Conservation (phyloP, 1,140 invertebrate species). For the Trichoplusia ni region DNA sequence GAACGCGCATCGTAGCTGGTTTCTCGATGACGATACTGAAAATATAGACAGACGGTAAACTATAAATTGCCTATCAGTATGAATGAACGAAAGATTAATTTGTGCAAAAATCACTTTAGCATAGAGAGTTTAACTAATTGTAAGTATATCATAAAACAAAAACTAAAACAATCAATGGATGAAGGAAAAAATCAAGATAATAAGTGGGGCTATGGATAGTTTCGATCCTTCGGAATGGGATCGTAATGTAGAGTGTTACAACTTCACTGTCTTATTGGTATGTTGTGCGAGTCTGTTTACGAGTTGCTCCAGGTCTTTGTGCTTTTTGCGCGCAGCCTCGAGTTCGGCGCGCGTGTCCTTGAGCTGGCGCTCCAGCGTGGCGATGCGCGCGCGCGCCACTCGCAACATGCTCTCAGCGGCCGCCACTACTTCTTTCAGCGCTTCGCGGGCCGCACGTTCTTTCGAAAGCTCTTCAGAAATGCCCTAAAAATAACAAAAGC, state of each 20-base stretch:
- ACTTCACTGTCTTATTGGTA: slow-evolving; percentile 42
- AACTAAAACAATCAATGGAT: too few species aligned
- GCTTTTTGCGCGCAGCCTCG: slow-evolving; percentile 42
- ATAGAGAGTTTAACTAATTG: too few species aligned
- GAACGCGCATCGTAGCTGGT: slow-evolving; percentile 63
- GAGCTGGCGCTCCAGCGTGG: slow-evolving; percentile 62
- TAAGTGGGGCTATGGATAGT: neutral
- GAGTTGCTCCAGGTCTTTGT: slow-evolving; percentile 55
- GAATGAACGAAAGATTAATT: neutral
- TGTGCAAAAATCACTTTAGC: too few species aligned
- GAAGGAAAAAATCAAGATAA: too few species aligned
- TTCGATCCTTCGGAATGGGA: slow-evolving; percentile 26
- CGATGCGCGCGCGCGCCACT: slow-evolving; percentile 62
- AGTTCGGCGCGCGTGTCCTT: slow-evolving; percentile 53
- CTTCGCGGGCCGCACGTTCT: slow-evolving; percentile 60
- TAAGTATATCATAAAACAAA: too few species aligned
- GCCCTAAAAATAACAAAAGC: slow-evolving; percentile 36
- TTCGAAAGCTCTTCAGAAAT: slow-evolving; percentile 58
- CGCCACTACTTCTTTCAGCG: slow-evolving; percentile 62
- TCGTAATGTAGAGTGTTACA: slow-evolving; percentile 44
- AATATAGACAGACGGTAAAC: slow-evolving; percentile 1
- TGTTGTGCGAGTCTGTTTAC: slow-evolving; percentile 47
- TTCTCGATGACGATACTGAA: slow-evolving; percentile 69
- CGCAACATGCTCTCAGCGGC: slow-evolving; percentile 69
- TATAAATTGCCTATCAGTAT: neutral